phyloP scores from a whole-genome alignment of 2,797 vertebrate species.

The Potorous gilbertii region DNA sequence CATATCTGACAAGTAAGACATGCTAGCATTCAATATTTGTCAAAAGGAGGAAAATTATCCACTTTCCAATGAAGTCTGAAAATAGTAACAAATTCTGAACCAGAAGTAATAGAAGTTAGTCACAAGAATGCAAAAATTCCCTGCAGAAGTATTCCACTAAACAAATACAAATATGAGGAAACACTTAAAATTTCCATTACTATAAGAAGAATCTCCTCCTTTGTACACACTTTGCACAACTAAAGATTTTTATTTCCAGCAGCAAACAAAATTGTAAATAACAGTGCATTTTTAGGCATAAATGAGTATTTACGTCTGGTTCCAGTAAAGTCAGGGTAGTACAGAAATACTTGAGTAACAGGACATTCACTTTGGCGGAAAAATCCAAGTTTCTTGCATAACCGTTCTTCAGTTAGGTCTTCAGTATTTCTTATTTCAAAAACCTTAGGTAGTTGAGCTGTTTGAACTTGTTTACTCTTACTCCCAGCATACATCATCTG shows the following conservation, averaged over 20 bases:
- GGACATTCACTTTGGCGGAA: slow-evolving; percentile 86
- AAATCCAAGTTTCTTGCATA: slow-evolving; percentile 90
- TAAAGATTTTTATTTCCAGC: slow-evolving; percentile 79
- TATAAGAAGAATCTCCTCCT: slow-evolving; percentile 84
- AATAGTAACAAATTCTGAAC: slow-evolving; percentile 81
- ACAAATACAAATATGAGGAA: slow-evolving; percentile 82
- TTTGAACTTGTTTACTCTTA: too few species aligned
- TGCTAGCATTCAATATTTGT: slow-evolving; percentile 75
- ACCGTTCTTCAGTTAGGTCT: slow-evolving; percentile 95
- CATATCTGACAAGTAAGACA: slow-evolving; percentile 67
- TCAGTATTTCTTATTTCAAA: slow-evolving; percentile 91
- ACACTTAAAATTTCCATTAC: slow-evolving; percentile 84
- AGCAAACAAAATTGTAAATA: slow-evolving; percentile 85
- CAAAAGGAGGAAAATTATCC: slow-evolving; percentile 80
- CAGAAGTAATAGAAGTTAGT: slow-evolving; percentile 84
- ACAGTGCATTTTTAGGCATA: slow-evolving; percentile 86
- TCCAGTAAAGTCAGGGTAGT: slow-evolving; percentile 86
- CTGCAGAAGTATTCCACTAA: slow-evolving; percentile 84
- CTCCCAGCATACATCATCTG: too few species aligned
- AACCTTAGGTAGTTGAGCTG: slow-evolving; percentile 77
- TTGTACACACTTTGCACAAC: slow-evolving; percentile 84
- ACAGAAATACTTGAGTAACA: slow-evolving; percentile 83
- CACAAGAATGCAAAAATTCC: slow-evolving; percentile 84
- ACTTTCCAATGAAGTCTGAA: slow-evolving; percentile 78
- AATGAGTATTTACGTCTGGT: slow-evolving; percentile 85